These are phyloP conservation scores for Chaetorhynchus papuensis DNA, from an alignment of 2,113 vertebrate genomes.

Conservation along the genomic window DNA sequence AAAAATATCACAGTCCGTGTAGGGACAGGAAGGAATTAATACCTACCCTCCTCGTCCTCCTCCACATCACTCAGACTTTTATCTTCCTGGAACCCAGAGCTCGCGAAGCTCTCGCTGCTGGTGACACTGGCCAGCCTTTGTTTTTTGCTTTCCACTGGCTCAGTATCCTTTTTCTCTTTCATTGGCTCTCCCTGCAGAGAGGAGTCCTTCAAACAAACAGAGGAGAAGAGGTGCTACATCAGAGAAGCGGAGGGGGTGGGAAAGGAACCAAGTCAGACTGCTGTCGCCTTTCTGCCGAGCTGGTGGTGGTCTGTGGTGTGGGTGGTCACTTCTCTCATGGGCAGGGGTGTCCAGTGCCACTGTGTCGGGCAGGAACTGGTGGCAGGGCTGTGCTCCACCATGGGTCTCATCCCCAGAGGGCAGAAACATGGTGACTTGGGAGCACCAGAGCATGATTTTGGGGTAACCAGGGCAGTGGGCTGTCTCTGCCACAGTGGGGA, in stretches of 20 bases:
- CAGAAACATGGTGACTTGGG: neutral
- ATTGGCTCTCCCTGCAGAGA: conserved; percentile 49
- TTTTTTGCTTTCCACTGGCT: conserved; percentile 45
- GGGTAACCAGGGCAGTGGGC: neutral
- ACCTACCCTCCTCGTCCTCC: conserved; percentile 80
- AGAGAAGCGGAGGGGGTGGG: neutral
- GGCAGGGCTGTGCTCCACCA: neutral
- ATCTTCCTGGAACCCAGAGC: conserved; percentile 79
- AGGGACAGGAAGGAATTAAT: conserved; percentile 74
- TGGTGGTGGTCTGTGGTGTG: fast-evolving
- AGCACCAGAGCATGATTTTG: neutral
- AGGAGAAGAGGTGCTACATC: neutral
- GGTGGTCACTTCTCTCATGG: fast-evolving
- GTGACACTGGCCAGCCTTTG: conserved; percentile 67
- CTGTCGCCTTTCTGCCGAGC: neutral
- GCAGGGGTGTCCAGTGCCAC: fast-evolving
- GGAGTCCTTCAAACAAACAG: conserved; percentile 64
- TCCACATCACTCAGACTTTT: conserved; percentile 73
- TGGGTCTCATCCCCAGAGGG: neutral
- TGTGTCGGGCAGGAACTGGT: fast-evolving
- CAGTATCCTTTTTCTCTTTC: conserved; percentile 57
- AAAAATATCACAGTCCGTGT: conserved; percentile 69
- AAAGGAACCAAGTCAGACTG: neutral
- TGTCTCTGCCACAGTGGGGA: neutral
- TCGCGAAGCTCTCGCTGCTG: conserved; percentile 71